These are phyloP conservation scores for Volucella bombylans DNA, from an alignment of 2,888 invertebrate genomes.

Conservation along the genomic window DNA sequence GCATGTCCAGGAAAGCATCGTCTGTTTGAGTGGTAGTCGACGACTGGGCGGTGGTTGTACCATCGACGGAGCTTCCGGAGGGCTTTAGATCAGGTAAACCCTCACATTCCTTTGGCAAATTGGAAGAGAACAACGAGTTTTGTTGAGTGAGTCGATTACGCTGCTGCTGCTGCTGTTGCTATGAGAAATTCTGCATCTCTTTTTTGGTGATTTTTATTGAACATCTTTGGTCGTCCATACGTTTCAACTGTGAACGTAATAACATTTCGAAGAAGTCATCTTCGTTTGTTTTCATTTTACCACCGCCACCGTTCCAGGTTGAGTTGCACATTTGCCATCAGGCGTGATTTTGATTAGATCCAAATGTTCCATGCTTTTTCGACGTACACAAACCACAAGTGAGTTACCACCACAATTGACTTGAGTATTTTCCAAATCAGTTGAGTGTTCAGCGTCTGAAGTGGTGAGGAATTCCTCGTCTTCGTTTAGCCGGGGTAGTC, in stretches of 20 bases:
- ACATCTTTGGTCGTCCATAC: slow-evolving; percentile 98
- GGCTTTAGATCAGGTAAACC: slow-evolving; percentile 77
- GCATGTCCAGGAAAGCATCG: slow-evolving; percentile 96
- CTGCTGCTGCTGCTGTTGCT: slow-evolving; percentile 77
- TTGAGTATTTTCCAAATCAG: slow-evolving; percentile 81
- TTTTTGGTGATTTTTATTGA: slow-evolving; percentile 85
- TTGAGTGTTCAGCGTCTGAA: slow-evolving; percentile 80
- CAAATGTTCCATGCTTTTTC: slow-evolving; percentile 98
- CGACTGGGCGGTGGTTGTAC: slow-evolving; percentile 54
- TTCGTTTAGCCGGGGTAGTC: slow-evolving; percentile 85
- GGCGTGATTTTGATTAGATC: slow-evolving; percentile 94
- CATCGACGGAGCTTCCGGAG: slow-evolving; percentile 47
- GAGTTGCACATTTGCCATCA: slow-evolving; percentile 85
- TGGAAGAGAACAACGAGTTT: slow-evolving; percentile 78
- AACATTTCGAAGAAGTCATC: slow-evolving; percentile 97
- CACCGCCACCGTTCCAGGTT: slow-evolving; percentile 40
- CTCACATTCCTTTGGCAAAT: slow-evolving; percentile 76
- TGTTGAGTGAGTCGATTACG: slow-evolving; percentile 82
- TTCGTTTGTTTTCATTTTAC: slow-evolving; percentile 80
- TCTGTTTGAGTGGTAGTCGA: slow-evolving; percentile 85
- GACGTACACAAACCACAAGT: slow-evolving; percentile 86
- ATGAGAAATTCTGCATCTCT: slow-evolving; percentile 55
- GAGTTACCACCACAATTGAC: slow-evolving; percentile 76
- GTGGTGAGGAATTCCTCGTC: slow-evolving; percentile 80
- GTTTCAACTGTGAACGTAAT: slow-evolving; percentile 94